These are phyloP conservation scores for Trinorchestia longiramus DNA, from an alignment of 1,140 invertebrate genomes.

Conservation along the genomic window DNA sequence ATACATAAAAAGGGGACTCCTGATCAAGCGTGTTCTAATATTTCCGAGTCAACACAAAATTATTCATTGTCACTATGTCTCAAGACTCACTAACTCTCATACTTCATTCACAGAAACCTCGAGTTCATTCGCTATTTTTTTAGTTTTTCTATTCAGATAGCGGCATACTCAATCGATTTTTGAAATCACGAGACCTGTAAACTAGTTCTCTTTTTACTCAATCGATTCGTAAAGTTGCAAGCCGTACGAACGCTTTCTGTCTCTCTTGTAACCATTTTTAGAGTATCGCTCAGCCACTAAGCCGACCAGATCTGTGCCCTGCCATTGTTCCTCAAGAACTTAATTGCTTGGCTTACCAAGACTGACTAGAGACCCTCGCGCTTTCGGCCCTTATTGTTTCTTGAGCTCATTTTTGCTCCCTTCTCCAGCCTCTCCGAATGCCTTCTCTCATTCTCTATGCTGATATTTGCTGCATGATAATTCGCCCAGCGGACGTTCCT, in stretches of 20 bases:
- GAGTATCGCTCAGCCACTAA: conserved; percentile 50
- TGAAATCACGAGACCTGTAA: neutral
- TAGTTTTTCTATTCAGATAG: neutral
- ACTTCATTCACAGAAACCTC: neutral
- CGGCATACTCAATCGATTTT: neutral
- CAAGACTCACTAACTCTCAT: neutral
- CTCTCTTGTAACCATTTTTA: neutral
- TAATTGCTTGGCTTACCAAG: conserved; percentile 50
- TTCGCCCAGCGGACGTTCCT: neutral
- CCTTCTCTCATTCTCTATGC: neutral
- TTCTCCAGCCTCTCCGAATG: neutral
- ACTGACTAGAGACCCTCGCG: conserved; percentile 32
- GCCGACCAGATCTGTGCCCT: conserved; percentile 48
- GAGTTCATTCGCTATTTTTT: neutral
- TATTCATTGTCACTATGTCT: neutral
- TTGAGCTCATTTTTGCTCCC: neutral
- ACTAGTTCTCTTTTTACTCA: neutral
- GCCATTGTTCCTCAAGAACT: conserved; percentile 55
- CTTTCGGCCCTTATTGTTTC: conserved; percentile 35
- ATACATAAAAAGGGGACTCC: neutral
- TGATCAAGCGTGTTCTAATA: neutral
- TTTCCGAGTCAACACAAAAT: neutral
- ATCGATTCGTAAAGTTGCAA: conserved; percentile 6
- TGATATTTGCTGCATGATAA: neutral
- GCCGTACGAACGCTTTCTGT: neutral